Conservation (phyloP, 2,113 vertebrate species). For the Cyprichromis sp. region DNA sequence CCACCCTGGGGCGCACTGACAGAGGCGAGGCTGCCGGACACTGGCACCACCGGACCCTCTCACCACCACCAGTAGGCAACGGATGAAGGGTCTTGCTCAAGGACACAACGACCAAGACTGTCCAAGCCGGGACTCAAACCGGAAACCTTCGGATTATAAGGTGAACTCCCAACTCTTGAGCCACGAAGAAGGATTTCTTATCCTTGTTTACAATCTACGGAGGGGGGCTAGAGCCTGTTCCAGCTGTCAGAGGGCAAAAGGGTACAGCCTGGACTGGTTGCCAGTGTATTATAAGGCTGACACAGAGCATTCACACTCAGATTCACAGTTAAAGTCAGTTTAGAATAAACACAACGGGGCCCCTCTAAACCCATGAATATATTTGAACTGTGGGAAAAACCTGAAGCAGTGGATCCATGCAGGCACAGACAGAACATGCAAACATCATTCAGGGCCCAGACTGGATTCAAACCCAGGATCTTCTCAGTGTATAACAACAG, state of each 20-base stretch:
- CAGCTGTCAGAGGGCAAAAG: not conserved
- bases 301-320: not conserved
- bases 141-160: rapidly evolving
- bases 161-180: not conserved
- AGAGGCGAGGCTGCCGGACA: not conserved
- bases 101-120: not conserved
- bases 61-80: not conserved
- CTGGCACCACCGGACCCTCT: not conserved
- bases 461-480: not conserved
- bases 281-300: not conserved
- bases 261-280: not conserved
- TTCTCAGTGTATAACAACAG: not conserved
- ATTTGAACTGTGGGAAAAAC: not conserved
- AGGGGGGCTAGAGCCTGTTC: not conserved
- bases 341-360: not conserved
- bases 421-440: not conserved
- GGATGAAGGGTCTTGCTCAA: not conserved
- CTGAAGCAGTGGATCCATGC: not conserved
- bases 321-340: not conserved
- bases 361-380: not conserved
- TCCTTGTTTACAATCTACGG: not conserved
- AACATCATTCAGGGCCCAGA: not conserved
- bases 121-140: not conserved
- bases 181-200: not conserved
- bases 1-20: not conserved